Evolutionary conservation across 2,888 invertebrate genomes (phyloP).

Genomic region (Phaonia tiefii): DNA sequence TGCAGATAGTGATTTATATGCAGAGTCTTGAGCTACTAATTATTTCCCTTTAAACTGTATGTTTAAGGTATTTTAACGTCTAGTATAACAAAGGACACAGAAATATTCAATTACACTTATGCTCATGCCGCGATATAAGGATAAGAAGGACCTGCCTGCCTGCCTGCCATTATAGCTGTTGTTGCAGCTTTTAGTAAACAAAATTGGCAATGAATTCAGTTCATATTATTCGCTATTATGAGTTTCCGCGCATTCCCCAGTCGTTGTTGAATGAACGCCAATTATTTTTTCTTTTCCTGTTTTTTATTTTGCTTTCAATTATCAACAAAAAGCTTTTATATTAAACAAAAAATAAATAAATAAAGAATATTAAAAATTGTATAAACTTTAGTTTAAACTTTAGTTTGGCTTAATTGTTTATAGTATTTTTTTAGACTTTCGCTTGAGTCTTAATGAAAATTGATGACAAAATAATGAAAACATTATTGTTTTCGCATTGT

Average conservation of each 20-base stretch:
- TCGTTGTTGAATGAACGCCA: constrained; percentile 53
- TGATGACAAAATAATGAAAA: constrained; percentile 38
- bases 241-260: neutral
- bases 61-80: too few relatives aligned
- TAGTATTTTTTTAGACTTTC: neutral
- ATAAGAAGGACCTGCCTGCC: neutral
- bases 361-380: constrained; percentile 15
- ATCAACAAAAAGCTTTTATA: neutral
- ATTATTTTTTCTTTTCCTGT: constrained; percentile 1
- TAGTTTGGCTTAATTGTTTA: too few relatives aligned
- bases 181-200: constrained; percentile 28
- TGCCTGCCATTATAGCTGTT: too few relatives aligned
- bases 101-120: neutral
- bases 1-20: too few relatives aligned
- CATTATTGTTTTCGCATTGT: neutral
- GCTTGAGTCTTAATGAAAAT: constrained; percentile 38
- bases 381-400: neutral
- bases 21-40: too few relatives aligned
- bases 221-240: constrained; percentile 19
- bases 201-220: constrained; percentile 52
- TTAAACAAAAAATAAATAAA: constrained; percentile 11
- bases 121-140: neutral
- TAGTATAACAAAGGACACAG: too few relatives aligned
- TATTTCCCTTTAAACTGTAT: too few relatives aligned
- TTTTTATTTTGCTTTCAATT: neutral